phyloP scores from a whole-genome alignment of 2,113 vertebrate genomes.

The Circaetus gallicus region DNA sequence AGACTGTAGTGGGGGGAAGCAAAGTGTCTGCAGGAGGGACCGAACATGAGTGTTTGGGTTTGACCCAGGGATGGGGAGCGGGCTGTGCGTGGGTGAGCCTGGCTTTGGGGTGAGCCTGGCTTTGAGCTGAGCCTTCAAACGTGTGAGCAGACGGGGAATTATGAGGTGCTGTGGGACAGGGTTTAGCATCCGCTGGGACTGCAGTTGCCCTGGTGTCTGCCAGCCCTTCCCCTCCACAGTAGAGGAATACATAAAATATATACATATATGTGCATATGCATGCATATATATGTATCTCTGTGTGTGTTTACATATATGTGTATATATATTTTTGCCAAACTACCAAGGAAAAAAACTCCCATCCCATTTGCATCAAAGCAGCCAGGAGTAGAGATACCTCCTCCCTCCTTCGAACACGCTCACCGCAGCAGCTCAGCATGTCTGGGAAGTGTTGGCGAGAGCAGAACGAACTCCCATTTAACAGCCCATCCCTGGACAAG shows the following conservation, averaged over 20 bases:
- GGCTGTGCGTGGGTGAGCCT: neutral
- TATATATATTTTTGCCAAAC: neutral
- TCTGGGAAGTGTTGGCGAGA: neutral
- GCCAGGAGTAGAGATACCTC: neutral
- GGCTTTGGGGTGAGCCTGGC: neutral
- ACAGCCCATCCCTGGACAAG: neutral
- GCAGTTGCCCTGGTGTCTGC: neutral
- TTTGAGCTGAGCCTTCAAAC: neutral
- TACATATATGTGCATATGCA: too few species aligned
- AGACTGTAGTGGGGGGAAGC: too few species aligned
- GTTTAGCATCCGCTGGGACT: neutral
- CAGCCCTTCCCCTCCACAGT: neutral
- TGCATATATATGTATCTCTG: neutral
- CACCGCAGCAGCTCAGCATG: neutral
- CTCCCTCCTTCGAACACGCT: neutral
- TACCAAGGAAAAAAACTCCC: neutral
- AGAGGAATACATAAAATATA: neutral
- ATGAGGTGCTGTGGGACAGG: rapidly evolving
- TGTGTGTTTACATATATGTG: neutral
- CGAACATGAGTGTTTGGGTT: rapidly evolving
- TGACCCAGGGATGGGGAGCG: neutral
- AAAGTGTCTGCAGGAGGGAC: neutral
- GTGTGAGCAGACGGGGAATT: neutral
- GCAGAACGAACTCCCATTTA: neutral
- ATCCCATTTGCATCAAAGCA: neutral